Conservation (phyloP, 2,113 vertebrate species). For the Peucedramus taeniatus region DNA sequence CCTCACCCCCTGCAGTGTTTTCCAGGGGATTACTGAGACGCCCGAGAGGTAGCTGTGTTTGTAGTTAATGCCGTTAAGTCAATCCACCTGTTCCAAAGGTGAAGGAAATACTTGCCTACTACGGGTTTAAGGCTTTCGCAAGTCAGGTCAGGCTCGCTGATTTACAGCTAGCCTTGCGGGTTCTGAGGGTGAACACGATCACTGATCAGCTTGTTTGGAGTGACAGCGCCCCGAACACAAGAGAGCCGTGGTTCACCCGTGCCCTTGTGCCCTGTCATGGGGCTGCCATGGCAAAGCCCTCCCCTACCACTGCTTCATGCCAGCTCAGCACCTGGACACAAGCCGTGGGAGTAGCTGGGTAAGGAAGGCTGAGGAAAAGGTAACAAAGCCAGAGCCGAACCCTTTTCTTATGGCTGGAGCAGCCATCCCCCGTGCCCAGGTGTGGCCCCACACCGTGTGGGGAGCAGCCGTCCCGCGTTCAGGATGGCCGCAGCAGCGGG, state of each 20-base stretch:
- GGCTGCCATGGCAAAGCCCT: background rate
- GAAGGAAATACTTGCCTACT: background rate
- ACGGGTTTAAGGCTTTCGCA: background rate
- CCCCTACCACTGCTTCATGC: too few relatives aligned
- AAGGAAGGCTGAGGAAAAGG: background rate
- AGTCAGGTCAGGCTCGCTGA: background rate
- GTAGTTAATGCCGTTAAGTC: background rate
- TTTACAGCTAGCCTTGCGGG: background rate
- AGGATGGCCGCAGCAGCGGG: rapidly evolving
- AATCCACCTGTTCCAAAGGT: background rate
- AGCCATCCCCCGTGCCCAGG: rapidly evolving
- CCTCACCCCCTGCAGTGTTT: rapidly evolving
- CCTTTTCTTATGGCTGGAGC: background rate
- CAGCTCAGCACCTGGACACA: background rate
- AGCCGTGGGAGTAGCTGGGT: background rate
- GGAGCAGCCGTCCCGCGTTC: background rate
- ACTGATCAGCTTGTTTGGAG: rapidly evolving
- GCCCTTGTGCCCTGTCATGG: rapidly evolving
- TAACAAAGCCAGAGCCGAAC: background rate
- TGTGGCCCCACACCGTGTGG: rapidly evolving
- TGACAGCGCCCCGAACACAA: rapidly evolving
- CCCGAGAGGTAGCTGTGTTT: background rate
- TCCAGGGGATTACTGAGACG: background rate
- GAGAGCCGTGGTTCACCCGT: rapidly evolving
- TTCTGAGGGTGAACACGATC: rapidly evolving